Conservation (phyloP, 2,113 vertebrate species). For the Solea senegalensis region DNA sequence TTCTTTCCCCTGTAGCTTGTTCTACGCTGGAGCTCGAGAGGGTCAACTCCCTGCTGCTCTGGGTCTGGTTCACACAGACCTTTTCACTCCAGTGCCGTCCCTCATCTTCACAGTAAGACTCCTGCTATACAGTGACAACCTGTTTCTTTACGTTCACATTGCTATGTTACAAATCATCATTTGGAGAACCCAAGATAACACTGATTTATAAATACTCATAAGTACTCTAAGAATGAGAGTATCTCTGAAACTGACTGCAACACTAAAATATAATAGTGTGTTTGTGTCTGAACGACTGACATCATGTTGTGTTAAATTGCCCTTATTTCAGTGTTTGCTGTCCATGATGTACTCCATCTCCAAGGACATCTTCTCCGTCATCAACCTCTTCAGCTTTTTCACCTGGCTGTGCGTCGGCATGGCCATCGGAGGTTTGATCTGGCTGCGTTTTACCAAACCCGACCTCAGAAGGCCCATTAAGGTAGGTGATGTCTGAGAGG, state of each 20-base stretch:
- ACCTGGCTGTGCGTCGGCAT: constrained; percentile 81
- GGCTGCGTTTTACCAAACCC: constrained; percentile 76
- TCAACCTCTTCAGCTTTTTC: constrained; percentile 83
- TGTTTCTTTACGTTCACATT: too few relatives aligned
- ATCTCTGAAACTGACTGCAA: too few relatives aligned
- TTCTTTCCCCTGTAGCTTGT: constrained; percentile 65
- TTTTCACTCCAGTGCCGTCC: constrained; percentile 81
- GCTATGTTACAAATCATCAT: too few relatives aligned
- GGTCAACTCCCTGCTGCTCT: constrained; percentile 80
- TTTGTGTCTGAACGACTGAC: background rate
- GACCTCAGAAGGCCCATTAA: constrained; percentile 77
- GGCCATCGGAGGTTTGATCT: constrained; percentile 78
- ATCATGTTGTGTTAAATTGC: background rate
- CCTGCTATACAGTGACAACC: background rate
- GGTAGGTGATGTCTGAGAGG: constrained; percentile 43
- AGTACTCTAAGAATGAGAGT: too few relatives aligned
- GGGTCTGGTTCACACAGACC: constrained; percentile 79
- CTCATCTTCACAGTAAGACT: constrained; percentile 81
- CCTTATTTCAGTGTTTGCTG: constrained; percentile 69
- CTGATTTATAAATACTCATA: too few relatives aligned
- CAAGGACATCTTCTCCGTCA: constrained; percentile 81
- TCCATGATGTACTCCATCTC: constrained; percentile 81
- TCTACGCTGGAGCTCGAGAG: constrained; percentile 79
- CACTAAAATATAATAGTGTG: constrained; percentile 1
- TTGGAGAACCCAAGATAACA: too few relatives aligned